Evolutionary conservation across 1,140 invertebrate genomes (phyloP).

Genomic region (Heterodera carotae): DNA sequence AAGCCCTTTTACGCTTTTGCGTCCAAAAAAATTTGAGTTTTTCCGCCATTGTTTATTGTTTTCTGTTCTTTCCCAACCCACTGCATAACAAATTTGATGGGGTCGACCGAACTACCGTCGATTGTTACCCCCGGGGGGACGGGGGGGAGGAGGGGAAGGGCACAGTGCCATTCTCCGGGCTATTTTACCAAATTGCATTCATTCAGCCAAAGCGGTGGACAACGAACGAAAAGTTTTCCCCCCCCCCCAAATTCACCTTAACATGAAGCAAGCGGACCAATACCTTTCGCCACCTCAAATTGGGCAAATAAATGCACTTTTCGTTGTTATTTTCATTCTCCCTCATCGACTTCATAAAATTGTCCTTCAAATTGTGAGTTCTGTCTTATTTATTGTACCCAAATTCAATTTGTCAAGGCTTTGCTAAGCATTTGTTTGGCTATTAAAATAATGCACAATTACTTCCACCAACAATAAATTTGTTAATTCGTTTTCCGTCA

Average conservation of each 20-base stretch:
- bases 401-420: too few species aligned
- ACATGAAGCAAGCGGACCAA: too few species aligned
- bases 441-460: too few species aligned
- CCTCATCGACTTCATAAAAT: background rate
- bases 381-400: background rate
- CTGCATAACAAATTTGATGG: slow-evolving; percentile 1
- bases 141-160: too few species aligned
- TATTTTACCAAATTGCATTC: background rate
- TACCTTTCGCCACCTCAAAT: too few species aligned
- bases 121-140: background rate
- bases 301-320: too few species aligned
- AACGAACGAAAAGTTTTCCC: background rate
- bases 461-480: too few species aligned
- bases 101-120: background rate
- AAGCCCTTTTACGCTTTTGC: background rate
- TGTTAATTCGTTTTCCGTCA: too few species aligned
- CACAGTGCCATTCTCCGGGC: background rate
- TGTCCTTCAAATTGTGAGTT: background rate
- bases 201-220: background rate
- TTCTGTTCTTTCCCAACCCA: background rate
- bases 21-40: background rate
- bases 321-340: background rate
- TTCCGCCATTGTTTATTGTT: background rate
- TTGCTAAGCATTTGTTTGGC: too few species aligned
- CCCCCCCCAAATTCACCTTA: too few species aligned